Base-by-base conservation (phyloP, 1,140 invertebrate genomes). In the Cotesia typhae region DNA sequence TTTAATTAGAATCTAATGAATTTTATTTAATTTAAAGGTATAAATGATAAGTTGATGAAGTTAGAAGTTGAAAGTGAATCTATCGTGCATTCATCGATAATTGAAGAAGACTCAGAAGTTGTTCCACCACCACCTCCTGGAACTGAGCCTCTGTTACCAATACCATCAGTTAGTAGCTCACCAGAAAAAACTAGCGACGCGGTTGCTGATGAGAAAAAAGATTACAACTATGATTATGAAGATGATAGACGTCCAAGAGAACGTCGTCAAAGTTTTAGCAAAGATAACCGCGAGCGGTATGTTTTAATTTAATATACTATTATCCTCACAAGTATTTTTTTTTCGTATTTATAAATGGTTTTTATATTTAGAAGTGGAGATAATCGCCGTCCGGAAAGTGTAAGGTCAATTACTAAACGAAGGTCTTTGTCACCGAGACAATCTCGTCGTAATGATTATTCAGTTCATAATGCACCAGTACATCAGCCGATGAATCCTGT, bases 81-180 rank as follows among this genome's bases (percentile, higher is more conserved):
- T 78, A 37, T 72, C 80, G 38, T 84, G 10, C 14, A 55, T 55
- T 12, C 85, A 75, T 61, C 83, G 53, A 74, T 74, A 47, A 64
- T 74, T 9, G 84, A 84, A 1, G 84, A 86, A 5, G 85, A 86
- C 70, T 77, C 82, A 7, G 85, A 87, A 71, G 84, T 86, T 10
- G 14, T 67, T 12, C 52, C 55, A 53, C 86, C 85, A 73, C 84
- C 83, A 17, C 86, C 86, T 72, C 86, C 86, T 63, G 86, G 86
- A 35, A 87, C 86, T 53, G 86, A 87, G 68, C 85, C 86, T 2
- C 75, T 87, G 3, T 74, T 87, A 20, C 85, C 86, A n/a, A 87
- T 86, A 52, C 84, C 84, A 59, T 75, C 79, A 20, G 75, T 82
- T 71, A 59, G 76, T 47, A 78, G 67, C 20, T 78, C 83, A 64